Percentiles rank a stretch among this genome's conserved stretches.
phyloP scores from a whole-genome alignment of 2,797 vertebrate species.

The Crenuchus spilurus region DNA sequence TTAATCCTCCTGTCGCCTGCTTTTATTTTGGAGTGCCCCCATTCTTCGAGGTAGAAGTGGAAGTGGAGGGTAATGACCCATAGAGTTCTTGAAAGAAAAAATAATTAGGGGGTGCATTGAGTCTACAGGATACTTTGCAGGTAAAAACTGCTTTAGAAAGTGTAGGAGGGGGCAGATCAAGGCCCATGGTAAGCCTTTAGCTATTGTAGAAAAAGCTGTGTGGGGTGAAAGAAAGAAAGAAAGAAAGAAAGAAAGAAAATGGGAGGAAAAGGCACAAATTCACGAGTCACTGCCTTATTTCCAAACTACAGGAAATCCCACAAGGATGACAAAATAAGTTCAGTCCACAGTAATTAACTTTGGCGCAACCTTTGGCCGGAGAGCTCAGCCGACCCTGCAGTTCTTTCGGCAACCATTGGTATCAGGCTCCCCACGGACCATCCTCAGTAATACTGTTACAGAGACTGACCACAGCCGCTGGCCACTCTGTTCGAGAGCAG shows the following conservation, averaged over 20 bases:
- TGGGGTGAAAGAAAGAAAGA: not conserved
- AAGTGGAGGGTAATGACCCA: slow-evolving; percentile 48
- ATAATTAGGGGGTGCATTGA: slow-evolving; percentile 36
- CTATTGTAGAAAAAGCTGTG: slow-evolving; percentile 4
- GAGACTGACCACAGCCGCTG: slow-evolving; percentile 23
- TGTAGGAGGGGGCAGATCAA: slow-evolving; percentile 4
- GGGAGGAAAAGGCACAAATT: slow-evolving; percentile 45
- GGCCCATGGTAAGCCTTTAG: slow-evolving; percentile 28
- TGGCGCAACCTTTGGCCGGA: slow-evolving; percentile 55
- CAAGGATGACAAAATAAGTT: slow-evolving; percentile 56
- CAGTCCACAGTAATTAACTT: slow-evolving; percentile 63
- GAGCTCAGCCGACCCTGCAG: slow-evolving; percentile 55
- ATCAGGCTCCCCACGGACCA: slow-evolving; percentile 42
- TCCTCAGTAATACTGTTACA: slow-evolving; percentile 43
- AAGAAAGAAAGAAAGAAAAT: not conserved
- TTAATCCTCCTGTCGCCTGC: slow-evolving; percentile 47
- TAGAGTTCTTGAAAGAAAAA: slow-evolving; percentile 47
- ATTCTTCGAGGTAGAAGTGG: slow-evolving; percentile 41
- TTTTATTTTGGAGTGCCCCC: slow-evolving; percentile 37
- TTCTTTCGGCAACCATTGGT: slow-evolving; percentile 44
- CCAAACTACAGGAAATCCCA: slow-evolving; percentile 46
- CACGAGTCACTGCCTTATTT: slow-evolving; percentile 53
- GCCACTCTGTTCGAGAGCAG: slow-evolving; percentile 11
- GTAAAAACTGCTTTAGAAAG: slow-evolving; percentile 26
- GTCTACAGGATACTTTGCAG: slow-evolving; percentile 30